A percentile compares a stretch with the other conserved stretches of the same genome.
Conservation (phyloP, 2,888 invertebrate species). For the Caenorhabditis macrosperma region DNA sequence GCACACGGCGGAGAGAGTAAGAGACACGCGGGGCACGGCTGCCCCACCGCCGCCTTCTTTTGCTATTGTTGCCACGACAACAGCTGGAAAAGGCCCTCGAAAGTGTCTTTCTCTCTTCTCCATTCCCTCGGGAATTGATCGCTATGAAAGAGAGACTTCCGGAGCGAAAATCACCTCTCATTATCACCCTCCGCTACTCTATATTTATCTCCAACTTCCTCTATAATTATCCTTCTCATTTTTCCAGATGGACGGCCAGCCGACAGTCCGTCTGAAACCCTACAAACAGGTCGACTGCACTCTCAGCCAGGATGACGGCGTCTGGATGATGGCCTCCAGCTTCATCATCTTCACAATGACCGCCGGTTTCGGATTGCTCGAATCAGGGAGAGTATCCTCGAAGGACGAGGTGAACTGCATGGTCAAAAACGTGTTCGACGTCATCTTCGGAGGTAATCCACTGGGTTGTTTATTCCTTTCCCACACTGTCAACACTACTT, state of each 20-base stretch:
- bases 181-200: not conserved
- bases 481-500: not conserved
- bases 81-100: slow-evolving; percentile 36
- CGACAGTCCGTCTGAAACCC: slow-evolving; percentile 47
- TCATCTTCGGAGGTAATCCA: slow-evolving; percentile 84
- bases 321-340: slow-evolving; percentile 73
- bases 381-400: slow-evolving; percentile 65
- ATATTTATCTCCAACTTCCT: too few species aligned
- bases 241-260: slow-evolving; percentile 15
- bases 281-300: slow-evolving; percentile 45
- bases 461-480: not conserved
- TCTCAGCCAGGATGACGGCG: slow-evolving; percentile 72
- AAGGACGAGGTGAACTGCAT: slow-evolving; percentile 84
- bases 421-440: slow-evolving; percentile 93
- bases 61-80: slow-evolving; percentile 57
- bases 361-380: slow-evolving; percentile 63
- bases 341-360: slow-evolving; percentile 78
- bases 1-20: slow-evolving; percentile 23
- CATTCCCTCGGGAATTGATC: slow-evolving; percentile 37
- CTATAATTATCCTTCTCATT: not conserved
- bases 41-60: not conserved
- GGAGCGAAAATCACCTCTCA: not conserved
- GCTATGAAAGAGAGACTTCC: slow-evolving; percentile 12
- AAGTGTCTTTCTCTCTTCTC: not conserved
- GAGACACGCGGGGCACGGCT: not conserved